Evolutionary conservation across 1,140 invertebrate species (phyloP).

Genomic region (Zaprionus capensis): DNA sequence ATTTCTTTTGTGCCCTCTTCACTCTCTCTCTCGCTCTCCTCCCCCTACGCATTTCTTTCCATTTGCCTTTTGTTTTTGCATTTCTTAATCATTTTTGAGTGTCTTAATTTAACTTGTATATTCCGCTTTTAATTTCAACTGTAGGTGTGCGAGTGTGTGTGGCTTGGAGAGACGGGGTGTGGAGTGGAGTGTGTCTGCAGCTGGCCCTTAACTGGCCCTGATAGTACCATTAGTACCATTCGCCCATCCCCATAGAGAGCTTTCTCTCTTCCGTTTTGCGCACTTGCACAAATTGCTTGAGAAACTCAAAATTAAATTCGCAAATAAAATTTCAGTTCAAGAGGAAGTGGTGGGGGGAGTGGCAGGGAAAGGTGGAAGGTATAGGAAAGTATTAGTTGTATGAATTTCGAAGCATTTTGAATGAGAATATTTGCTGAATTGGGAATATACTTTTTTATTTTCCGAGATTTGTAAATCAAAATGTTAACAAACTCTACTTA

Average conservation of each 20-base stretch:
- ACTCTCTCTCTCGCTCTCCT: background rate
- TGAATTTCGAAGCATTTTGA: background rate
- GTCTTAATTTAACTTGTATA: conserved; percentile 75
- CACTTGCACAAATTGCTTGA: conserved; percentile 21
- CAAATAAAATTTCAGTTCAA: conserved; percentile 26
- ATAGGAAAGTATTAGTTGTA: background rate
- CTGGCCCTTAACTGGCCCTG: conserved; percentile 61
- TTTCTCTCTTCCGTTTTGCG: background rate
- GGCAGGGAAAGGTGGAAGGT: background rate
- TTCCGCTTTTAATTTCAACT: conserved; percentile 67
- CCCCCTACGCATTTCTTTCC: conserved; percentile 28
- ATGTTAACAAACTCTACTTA: no score
- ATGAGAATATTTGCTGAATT: no score
- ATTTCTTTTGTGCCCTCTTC: conserved; percentile 31
- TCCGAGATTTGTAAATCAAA: background rate
- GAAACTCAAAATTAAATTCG: conserved; percentile 20
- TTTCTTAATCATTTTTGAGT: conserved; percentile 81
- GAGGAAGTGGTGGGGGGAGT: background rate
- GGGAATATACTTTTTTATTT: background rate
- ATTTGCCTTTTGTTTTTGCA: conserved; percentile 50
- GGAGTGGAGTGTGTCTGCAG: conserved; percentile 9
- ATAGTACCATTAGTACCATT: conserved; percentile 68
- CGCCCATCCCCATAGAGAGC: conserved; percentile 9
- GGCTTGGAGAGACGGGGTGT: background rate
- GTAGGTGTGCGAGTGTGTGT: conserved; percentile 7